phyloP scores from a whole-genome alignment of 2,888 invertebrate species.

The Orthosia gracilis region DNA sequence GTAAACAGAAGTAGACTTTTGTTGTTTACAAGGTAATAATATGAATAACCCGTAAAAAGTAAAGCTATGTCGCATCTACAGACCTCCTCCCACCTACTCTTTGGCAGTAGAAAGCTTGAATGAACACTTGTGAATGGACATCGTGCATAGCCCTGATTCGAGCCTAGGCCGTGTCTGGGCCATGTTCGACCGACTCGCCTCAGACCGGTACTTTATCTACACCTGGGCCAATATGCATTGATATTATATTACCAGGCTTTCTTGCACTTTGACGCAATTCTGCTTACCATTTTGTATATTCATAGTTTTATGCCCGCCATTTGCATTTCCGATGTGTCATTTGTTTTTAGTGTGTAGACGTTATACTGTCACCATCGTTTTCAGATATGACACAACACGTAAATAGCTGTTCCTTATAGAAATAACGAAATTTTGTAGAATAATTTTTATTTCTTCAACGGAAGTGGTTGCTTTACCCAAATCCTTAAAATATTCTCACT shows the following conservation, averaged over 20 bases:
- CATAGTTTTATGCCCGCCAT: constrained; percentile 15
- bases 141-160: constrained; percentile 67
- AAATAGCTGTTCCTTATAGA: neutral
- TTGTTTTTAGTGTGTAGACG: neutral
- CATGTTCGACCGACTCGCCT: constrained; percentile 62
- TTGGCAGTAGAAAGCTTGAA: constrained; percentile 87
- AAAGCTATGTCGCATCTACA: constrained; percentile 25
- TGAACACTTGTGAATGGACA: constrained; percentile 85
- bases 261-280: constrained; percentile 50
- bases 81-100: constrained; percentile 68
- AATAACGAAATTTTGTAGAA: neutral
- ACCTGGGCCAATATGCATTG: constrained; percentile 65
- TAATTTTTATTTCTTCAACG: neutral
- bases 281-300: constrained; percentile 26
- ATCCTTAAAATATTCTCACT: no score
- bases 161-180: constrained; percentile 69
- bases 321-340: constrained; percentile 28
- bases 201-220: constrained; percentile 77
- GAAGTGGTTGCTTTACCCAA: neutral
- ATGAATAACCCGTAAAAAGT: neutral
- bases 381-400: neutral
- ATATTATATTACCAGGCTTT: constrained; percentile 58
- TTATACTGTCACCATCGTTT: neutral
- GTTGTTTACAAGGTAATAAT: neutral
- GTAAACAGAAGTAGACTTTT: neutral